Evolutionary conservation across 2,888 invertebrate species (phyloP).

Genomic region (Phrixothrix hirtus): DNA sequence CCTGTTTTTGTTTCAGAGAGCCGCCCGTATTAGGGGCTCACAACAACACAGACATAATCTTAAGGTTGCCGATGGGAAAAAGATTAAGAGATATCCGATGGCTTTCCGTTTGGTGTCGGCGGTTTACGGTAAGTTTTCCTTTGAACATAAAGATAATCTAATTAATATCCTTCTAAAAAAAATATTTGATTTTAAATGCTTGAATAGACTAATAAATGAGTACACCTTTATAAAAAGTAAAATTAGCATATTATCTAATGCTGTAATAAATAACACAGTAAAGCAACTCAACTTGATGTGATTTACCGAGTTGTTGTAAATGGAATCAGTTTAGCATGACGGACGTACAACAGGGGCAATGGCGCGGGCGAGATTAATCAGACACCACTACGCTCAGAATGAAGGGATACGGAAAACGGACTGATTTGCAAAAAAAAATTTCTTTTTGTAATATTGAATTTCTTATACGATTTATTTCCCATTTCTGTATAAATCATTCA

Average conservation of each 20-base stretch:
- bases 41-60: slow-evolving; percentile 78
- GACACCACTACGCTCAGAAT: slow-evolving; percentile 46
- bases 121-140: slow-evolving; percentile 78
- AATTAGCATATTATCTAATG: slow-evolving; percentile 48
- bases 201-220: slow-evolving; percentile 24
- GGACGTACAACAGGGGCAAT: slow-evolving; percentile 54
- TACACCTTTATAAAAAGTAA: slow-evolving; percentile 20
- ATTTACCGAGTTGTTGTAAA: slow-evolving; percentile 50
- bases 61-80: slow-evolving; percentile 81
- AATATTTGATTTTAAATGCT: too few species aligned
- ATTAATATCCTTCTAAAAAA: too few species aligned
- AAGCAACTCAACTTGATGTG: slow-evolving; percentile 43
- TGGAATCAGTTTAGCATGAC: slow-evolving; percentile 50
- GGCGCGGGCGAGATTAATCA: slow-evolving; percentile 58
- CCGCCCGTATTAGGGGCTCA: slow-evolving; percentile 76
- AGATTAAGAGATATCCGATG: slow-evolving; percentile 86
- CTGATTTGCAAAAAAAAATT: slow-evolving; percentile 14
- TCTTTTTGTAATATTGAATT: too few species aligned
- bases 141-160: too few species aligned
- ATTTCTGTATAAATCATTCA: neutral
- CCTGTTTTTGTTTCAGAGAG: slow-evolving; percentile 65
- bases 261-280: slow-evolving; percentile 44
- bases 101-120: slow-evolving; percentile 89
- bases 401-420: slow-evolving; percentile 12
- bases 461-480: neutral